Conservation (phyloP, 2,113 vertebrate species). For the Probosciger aterrimus region DNA sequence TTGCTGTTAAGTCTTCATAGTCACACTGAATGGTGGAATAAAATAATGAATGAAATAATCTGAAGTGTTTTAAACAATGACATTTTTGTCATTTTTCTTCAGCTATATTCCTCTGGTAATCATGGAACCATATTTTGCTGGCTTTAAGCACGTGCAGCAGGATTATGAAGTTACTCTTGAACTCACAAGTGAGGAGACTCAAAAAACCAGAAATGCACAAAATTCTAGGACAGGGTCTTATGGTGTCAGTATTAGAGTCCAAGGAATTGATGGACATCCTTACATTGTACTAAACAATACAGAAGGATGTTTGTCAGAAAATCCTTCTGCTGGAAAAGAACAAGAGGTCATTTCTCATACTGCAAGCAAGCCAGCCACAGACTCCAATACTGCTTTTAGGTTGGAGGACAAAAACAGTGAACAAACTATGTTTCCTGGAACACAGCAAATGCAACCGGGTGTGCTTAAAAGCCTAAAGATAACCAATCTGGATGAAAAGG, state of each 20-base stretch:
- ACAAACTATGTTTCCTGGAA: slow-evolving; percentile 64
- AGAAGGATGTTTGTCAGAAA: slow-evolving; percentile 76
- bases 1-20: background rate
- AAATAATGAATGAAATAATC: background rate
- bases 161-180: slow-evolving; percentile 71
- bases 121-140: slow-evolving; percentile 89
- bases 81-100: background rate
- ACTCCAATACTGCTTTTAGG: slow-evolving; percentile 70
- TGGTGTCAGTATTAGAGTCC: slow-evolving; percentile 94
- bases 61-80: background rate
- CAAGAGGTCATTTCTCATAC: slow-evolving; percentile 46
- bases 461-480: slow-evolving; percentile 70
- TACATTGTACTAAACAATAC: slow-evolving; percentile 96
- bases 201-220: slow-evolving; percentile 60
- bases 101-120: slow-evolving; percentile 8
- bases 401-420: slow-evolving; percentile 56
- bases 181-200: slow-evolving; percentile 44
- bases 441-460: slow-evolving; percentile 70
- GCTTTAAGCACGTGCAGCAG: slow-evolving; percentile 77
- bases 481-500: slow-evolving; percentile 55
- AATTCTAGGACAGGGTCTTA: slow-evolving; percentile 82
- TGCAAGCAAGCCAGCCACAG: slow-evolving; percentile 64
- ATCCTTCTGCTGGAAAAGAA: slow-evolving; percentile 68
- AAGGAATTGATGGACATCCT: slow-evolving; percentile 95
- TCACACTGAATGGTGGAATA: background rate